A percentile compares a stretch with the other conserved stretches of the same genome.
Evolutionary conservation across 1,140 invertebrate genomes (phyloP).

Genomic region (Heterodera carotae): DNA sequence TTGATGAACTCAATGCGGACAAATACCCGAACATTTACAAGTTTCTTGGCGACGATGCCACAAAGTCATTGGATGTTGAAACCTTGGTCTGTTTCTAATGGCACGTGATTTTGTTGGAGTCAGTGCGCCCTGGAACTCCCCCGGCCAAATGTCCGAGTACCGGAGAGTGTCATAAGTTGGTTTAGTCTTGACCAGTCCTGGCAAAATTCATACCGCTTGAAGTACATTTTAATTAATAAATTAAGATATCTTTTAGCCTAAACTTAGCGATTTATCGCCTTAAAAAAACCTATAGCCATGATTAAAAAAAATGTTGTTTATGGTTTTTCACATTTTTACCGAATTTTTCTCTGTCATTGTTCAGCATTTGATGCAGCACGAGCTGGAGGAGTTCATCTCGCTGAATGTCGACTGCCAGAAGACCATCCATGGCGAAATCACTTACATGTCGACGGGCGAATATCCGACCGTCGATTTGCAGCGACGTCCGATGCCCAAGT

Average conservation of each 20-base stretch:
- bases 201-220: too few species aligned
- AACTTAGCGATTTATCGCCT: too few species aligned
- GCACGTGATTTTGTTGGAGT: not conserved
- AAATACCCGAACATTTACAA: conserved; percentile 23
- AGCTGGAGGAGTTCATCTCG: conserved; percentile 43
- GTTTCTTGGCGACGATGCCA: conserved; percentile 4
- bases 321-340: conserved; percentile 4
- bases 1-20: conserved; percentile 22
- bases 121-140: too few species aligned
- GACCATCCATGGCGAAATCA: conserved; percentile 46
- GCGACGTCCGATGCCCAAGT: conserved; percentile 38
- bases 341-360: conserved; percentile 22
- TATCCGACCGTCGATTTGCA: conserved; percentile 45
- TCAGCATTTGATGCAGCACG: conserved; percentile 40
- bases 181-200: too few species aligned
- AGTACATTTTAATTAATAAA: too few species aligned
- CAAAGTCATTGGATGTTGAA: conserved; percentile 14
- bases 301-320: too few species aligned
- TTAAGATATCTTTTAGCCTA: too few species aligned
- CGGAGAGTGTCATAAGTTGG: too few species aligned
- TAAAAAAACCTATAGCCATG: too few species aligned
- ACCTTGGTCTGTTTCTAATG: conserved; percentile 22
- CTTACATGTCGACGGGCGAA: conserved; percentile 45
- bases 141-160: too few species aligned
- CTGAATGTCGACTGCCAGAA: conserved; percentile 44